phyloP scores from a whole-genome alignment of 2,888 invertebrate genomes.

The Drosophila merina region DNA sequence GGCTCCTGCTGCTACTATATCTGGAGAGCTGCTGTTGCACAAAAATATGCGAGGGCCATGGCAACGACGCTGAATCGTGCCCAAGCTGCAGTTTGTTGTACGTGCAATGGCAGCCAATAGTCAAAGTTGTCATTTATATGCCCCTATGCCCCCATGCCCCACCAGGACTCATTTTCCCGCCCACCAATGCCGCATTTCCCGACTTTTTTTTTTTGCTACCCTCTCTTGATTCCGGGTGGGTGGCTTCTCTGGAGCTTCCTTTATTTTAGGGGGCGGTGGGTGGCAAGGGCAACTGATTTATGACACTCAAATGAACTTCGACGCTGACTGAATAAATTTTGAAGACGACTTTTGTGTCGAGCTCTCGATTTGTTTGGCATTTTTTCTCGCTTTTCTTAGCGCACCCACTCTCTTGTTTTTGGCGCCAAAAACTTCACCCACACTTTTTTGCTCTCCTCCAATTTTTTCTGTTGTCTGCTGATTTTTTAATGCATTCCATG shows the following conservation, averaged over 20 bases:
- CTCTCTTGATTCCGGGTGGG: slow-evolving; percentile 20
- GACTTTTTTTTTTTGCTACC: not conserved
- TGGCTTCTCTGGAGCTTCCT: slow-evolving; percentile 9
- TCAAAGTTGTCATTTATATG: slow-evolving; percentile 64
- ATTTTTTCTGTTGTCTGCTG: slow-evolving; percentile 2
- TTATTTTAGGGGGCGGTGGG: slow-evolving; percentile 10
- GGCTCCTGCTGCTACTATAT: slow-evolving; percentile 12
- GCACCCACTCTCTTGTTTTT: slow-evolving; percentile 7
- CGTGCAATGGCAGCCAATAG: slow-evolving; percentile 65
- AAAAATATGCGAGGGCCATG: slow-evolving; percentile 49
- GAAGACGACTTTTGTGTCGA: slow-evolving; percentile 50
- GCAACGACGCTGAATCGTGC: slow-evolving; percentile 57
- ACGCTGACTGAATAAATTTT: slow-evolving; percentile 69
- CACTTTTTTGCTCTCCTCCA: not conserved
- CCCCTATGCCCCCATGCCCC: slow-evolving; percentile 20
- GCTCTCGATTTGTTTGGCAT: slow-evolving; percentile 52
- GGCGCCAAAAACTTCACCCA: slow-evolving; percentile 30
- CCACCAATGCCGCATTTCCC: slow-evolving; percentile 8
- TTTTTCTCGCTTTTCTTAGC: slow-evolving; percentile 24
- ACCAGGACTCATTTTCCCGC: not conserved
- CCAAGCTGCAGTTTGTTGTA: slow-evolving; percentile 65
- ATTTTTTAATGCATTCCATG: slow-evolving; percentile 37
- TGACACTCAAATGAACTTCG: slow-evolving; percentile 74
- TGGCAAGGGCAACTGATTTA: slow-evolving; percentile 60
- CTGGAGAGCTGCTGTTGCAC: slow-evolving; percentile 28